Conservation (phyloP, 1,140 invertebrate species). For the Drosophila kanapiae region DNA sequence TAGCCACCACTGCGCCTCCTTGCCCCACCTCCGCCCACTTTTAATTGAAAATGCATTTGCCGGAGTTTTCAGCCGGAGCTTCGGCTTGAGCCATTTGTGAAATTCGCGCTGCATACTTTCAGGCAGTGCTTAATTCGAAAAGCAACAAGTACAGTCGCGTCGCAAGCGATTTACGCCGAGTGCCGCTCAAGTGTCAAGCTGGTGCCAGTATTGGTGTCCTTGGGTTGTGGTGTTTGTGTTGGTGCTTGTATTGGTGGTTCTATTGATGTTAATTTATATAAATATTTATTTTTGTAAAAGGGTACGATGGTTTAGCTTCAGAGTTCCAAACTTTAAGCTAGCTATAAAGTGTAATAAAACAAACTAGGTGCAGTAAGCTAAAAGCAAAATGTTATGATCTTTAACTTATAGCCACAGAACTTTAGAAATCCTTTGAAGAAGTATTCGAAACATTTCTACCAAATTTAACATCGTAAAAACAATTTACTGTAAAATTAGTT, state of each 20-base stretch:
- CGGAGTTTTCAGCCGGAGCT: conserved; percentile 17
- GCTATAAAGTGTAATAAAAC: too few species aligned
- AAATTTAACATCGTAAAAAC: too few species aligned
- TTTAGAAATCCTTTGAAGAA: too few species aligned
- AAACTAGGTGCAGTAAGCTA: too few species aligned
- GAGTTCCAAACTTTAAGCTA: too few species aligned
- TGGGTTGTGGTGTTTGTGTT: background rate
- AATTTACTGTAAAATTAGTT: too few species aligned
- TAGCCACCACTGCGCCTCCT: background rate
- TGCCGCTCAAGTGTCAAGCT: conserved; percentile 30
- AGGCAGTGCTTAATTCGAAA: conserved; percentile 48
- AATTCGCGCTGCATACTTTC: conserved; percentile 51
- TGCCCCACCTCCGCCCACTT: background rate
- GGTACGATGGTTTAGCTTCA: too few species aligned
- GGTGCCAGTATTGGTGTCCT: conserved; percentile 1
- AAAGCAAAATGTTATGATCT: too few species aligned
- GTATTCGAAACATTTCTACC: too few species aligned
- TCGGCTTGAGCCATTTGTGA: conserved; percentile 38
- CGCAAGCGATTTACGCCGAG: conserved; percentile 30
- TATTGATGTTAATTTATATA: background rate
- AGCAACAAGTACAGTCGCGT: conserved; percentile 67
- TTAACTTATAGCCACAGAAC: too few species aligned
- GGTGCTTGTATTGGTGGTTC: background rate
- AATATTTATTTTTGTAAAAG: background rate
- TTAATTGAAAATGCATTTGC: conserved; percentile 61